These are phyloP conservation scores for Pectinophora gossypiella DNA, from an alignment of 1,140 invertebrate genomes.

Conservation along the genomic window DNA sequence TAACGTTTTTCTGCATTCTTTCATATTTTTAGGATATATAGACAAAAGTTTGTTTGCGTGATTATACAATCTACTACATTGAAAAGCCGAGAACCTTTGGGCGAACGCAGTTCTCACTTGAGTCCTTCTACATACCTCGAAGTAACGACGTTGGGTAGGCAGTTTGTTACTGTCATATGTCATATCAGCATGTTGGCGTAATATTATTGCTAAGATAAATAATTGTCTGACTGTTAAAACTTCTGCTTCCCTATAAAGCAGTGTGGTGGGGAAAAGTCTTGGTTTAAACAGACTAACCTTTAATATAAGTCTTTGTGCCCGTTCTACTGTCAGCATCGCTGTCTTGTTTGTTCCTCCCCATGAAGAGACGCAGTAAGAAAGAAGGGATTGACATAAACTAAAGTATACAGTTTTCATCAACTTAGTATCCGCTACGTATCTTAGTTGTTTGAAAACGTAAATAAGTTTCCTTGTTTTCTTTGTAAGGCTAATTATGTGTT, in stretches of 20 bases:
- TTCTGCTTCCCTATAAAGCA: neutral
- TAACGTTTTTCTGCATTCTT: too few relatives aligned
- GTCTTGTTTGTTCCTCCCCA: neutral
- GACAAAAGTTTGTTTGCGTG: too few relatives aligned
- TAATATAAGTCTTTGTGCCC: conserved; percentile 3
- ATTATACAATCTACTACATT: too few relatives aligned
- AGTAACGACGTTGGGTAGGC: too few relatives aligned
- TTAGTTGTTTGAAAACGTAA: neutral
- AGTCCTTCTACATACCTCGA: too few relatives aligned
- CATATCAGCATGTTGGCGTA: too few relatives aligned
- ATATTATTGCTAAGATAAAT: neutral
- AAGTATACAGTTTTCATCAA: neutral
- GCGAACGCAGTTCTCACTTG: too few relatives aligned
- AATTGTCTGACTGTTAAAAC: neutral
- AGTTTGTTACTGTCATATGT: too few relatives aligned
- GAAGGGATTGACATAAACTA: neutral
- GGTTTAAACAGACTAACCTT: neutral
- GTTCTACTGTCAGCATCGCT: neutral
- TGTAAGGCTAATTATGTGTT: neutral
- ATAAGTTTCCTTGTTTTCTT: neutral
- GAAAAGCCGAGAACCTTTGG: too few relatives aligned
- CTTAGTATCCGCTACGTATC: neutral
- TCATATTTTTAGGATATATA: too few relatives aligned
- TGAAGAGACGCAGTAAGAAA: neutral
- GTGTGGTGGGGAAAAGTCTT: neutral